phyloP scores from a whole-genome alignment of 2,888 invertebrate species.

The Heliconius charithonia region DNA sequence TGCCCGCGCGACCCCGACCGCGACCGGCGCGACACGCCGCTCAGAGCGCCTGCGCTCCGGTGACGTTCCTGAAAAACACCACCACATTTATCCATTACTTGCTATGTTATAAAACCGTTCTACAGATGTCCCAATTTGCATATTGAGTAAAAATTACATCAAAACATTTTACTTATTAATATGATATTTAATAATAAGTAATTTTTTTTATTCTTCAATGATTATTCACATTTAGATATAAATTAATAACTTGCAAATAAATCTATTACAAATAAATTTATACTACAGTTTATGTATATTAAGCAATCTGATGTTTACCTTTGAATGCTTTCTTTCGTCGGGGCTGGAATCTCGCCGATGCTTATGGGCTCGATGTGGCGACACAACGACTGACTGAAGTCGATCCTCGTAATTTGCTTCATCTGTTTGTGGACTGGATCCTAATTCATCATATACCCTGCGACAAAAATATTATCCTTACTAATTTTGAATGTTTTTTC shows the following conservation, averaged over 20 bases:
- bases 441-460: constrained; percentile 78
- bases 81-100: background rate
- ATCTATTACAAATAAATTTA: background rate
- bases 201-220: too few relatives aligned
- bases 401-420: constrained; percentile 80
- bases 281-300: too few relatives aligned
- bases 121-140: background rate
- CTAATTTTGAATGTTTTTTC: background rate
- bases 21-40: constrained; percentile 62
- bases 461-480: constrained; percentile 21
- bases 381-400: constrained; percentile 83
- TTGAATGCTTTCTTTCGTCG: constrained; percentile 83
- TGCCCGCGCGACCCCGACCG: constrained; percentile 68
- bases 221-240: background rate
- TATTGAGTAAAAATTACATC: background rate
- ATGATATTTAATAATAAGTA: too few relatives aligned
- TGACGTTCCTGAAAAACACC: constrained; percentile 65
- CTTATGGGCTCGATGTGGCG: constrained; percentile 73
- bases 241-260: background rate
- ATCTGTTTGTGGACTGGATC: constrained; percentile 88
- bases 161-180: background rate
- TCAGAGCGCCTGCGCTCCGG: constrained; percentile 61
- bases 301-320: constrained; percentile 55
- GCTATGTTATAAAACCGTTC: background rate
- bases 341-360: constrained; percentile 88